Conservation (phyloP, 2,888 invertebrate genomes). For the Coecobrya sp. region DNA sequence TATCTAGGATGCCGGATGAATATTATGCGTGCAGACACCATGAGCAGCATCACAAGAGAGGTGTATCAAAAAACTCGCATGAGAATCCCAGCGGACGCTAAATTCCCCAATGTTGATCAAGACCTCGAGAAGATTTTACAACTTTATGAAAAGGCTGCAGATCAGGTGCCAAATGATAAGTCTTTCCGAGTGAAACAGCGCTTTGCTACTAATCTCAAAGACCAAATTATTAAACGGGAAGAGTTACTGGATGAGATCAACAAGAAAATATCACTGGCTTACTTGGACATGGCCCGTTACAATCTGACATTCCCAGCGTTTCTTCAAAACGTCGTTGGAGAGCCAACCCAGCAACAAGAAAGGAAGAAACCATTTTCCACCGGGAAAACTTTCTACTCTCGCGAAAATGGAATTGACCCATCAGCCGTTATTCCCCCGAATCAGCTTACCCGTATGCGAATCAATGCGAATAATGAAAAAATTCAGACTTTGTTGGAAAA, state of each 20-base stretch:
- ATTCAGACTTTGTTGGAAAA: background rate
- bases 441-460: background rate
- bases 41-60: background rate
- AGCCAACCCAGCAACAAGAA: background rate
- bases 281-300: background rate
- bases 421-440: background rate
- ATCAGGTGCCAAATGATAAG: background rate
- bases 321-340: background rate
- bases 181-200: conserved; percentile 1
- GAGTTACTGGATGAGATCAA: conserved; percentile 9
- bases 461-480: background rate
- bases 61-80: background rate
- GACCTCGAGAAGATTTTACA: background rate
- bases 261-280: background rate
- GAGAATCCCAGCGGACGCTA: background rate
- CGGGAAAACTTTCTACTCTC: background rate
- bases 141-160: background rate
- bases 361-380: background rate
- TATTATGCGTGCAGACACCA: background rate
- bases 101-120: background rate
- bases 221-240: background rate
- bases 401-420: background rate
- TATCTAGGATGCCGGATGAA: conserved; percentile 27
- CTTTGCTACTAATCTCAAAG: background rate
- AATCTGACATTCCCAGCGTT: background rate